Conservation (phyloP, 2,888 invertebrate genomes). For the Orthosia incerta region DNA sequence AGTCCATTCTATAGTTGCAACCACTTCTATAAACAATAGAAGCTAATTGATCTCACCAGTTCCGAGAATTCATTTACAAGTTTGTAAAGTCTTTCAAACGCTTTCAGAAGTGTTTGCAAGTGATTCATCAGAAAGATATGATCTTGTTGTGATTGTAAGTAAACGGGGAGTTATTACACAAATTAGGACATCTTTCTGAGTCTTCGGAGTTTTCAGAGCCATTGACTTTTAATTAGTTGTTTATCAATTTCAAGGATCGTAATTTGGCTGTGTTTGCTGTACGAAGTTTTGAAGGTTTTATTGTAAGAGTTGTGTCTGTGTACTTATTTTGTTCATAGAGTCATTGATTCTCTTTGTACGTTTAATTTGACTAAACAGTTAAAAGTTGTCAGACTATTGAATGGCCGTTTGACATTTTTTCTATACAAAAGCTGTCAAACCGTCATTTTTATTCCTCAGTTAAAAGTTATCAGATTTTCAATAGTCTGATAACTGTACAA, state of each 20-base stretch:
- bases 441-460: too few relatives aligned
- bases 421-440: too few relatives aligned
- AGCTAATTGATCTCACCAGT: slow-evolving; percentile 19
- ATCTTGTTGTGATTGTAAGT: slow-evolving; percentile 39
- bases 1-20: not conserved
- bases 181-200: slow-evolving; percentile 44
- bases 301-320: not conserved
- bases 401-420: too few relatives aligned
- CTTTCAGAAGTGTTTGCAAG: slow-evolving; percentile 27
- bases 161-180: slow-evolving; percentile 40
- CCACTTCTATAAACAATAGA: slow-evolving; percentile 6
- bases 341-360: not conserved
- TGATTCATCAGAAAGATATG: slow-evolving; percentile 50
- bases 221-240: slow-evolving; percentile 46
- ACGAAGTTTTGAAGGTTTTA: slow-evolving; percentile 12
- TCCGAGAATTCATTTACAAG: slow-evolving; percentile 39
- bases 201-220: slow-evolving; percentile 14
- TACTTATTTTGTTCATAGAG: slow-evolving; percentile 2
- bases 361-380: not conserved
- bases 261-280: slow-evolving; percentile 39
- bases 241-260: slow-evolving; percentile 43
- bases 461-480: too few relatives aligned
- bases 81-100: slow-evolving; percentile 39
- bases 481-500: too few relatives aligned
- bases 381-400: too few relatives aligned